Percentiles rank a stretch among this genome's conserved stretches.
Evolutionary conservation across 2,888 invertebrate species (phyloP).

Genomic region (Patella depressa): DNA sequence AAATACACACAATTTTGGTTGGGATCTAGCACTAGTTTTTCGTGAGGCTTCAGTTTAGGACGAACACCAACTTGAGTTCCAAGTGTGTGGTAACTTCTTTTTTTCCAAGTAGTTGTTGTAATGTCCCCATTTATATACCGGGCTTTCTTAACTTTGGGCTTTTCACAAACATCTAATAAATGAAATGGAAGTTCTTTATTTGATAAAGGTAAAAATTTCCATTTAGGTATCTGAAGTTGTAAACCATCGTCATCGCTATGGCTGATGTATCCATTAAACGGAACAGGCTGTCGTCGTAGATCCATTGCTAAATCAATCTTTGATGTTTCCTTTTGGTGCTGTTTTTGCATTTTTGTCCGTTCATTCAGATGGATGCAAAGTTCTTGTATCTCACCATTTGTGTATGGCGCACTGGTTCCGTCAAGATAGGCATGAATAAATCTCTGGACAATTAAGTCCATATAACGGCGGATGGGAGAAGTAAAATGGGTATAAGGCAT

Average conservation of each 20-base stretch:
- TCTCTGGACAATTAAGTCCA: slow-evolving; percentile 45
- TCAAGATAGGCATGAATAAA: slow-evolving; percentile 41
- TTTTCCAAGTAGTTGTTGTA: slow-evolving; percentile 42
- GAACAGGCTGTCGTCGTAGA: slow-evolving; percentile 34
- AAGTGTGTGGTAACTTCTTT: slow-evolving; percentile 33
- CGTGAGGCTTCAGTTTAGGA: not conserved
- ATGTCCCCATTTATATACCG: not conserved
- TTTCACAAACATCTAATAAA: slow-evolving; percentile 38
- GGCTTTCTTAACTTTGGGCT: slow-evolving; percentile 37
- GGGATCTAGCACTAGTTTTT: slow-evolving; percentile 12
- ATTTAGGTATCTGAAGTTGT: slow-evolving; percentile 39
- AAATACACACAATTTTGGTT: slow-evolving; percentile 4
- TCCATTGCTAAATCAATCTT: slow-evolving; percentile 37
- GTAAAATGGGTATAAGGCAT: slow-evolving; percentile 47
- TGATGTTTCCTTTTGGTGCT: slow-evolving; percentile 40
- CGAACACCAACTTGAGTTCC: not conserved
- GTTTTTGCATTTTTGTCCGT: slow-evolving; percentile 40
- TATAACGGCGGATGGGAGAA: slow-evolving; percentile 48
- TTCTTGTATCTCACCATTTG: slow-evolving; percentile 36
- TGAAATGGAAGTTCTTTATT: slow-evolving; percentile 39
- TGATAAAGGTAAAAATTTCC: slow-evolving; percentile 28
- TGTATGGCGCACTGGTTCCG: slow-evolving; percentile 34
- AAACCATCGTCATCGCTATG: slow-evolving; percentile 38
- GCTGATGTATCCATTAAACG: slow-evolving; percentile 39
- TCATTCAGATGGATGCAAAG: slow-evolving; percentile 44